Percentiles rank a stretch among this genome's conserved stretches.
Conservation (phyloP, 2,113 vertebrate species). For the Lathamus discolor region DNA sequence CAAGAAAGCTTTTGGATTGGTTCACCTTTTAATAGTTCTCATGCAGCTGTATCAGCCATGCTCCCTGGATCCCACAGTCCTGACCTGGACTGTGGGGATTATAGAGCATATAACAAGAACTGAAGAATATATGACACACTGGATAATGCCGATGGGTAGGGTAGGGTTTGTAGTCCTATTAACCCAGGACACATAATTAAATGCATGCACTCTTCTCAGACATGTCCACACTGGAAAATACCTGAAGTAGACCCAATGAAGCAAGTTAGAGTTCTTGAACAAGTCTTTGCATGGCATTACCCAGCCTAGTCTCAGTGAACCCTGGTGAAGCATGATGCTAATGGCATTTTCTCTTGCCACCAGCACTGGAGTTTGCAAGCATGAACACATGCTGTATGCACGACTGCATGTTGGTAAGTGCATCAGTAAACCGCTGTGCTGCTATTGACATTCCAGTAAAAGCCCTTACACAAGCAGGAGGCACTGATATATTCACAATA, state of each 20-base stretch:
- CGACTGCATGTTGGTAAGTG: not conserved
- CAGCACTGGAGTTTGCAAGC: not conserved
- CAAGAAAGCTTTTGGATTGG: not conserved
- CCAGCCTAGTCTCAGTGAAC: not conserved
- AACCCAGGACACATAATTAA: not conserved
- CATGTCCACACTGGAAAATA: not conserved
- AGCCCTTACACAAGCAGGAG: not conserved
- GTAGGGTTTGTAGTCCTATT: not conserved
- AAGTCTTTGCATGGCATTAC: not conserved
- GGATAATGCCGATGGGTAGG: not conserved
- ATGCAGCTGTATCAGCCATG: not conserved
- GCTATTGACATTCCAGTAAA: not conserved
- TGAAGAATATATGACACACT: not conserved
- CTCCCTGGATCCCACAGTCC: not conserved
- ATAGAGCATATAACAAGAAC: not conserved
- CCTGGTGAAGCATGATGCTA: fast-evolving
- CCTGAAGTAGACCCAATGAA: not conserved
- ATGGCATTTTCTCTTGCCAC: not conserved
- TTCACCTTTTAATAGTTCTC: not conserved
- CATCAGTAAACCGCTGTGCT: not conserved
- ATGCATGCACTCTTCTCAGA: not conserved
- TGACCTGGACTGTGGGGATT: not conserved
- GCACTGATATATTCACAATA: not conserved
- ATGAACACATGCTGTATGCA: not conserved
- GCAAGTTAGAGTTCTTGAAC: not conserved